Conservation (phyloP, 2,888 invertebrate genomes). For the Trichopria drosophilae region DNA sequence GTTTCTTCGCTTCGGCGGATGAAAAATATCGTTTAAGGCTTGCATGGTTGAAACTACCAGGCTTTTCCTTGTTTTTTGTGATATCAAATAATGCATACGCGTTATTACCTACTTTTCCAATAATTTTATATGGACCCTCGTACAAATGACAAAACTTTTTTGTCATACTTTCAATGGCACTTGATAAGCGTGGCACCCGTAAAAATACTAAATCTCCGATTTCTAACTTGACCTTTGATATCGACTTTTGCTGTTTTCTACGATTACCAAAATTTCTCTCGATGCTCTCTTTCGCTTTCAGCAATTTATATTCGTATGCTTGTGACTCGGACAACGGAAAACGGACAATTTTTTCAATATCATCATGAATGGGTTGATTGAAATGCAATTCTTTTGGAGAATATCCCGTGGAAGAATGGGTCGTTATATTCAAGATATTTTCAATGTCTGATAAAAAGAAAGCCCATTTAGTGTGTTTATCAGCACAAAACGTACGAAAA, state of each 20-base stretch:
- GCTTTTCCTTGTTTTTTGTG: too few species aligned
- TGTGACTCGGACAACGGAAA: neutral
- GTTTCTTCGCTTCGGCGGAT: too few species aligned
- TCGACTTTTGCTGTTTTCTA: neutral
- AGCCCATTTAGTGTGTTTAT: neutral
- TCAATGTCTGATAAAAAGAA: neutral
- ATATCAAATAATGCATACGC: too few species aligned
- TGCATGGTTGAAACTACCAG: too few species aligned
- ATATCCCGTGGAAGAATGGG: constrained; percentile 9
- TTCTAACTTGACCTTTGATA: neutral
- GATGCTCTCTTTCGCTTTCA: neutral
- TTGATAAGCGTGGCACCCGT: too few species aligned
- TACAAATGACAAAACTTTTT: too few species aligned
- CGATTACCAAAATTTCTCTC: constrained; percentile 2
- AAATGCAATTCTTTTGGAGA: constrained; percentile 7
- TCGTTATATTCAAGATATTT: neutral
- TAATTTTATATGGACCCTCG: too few species aligned
- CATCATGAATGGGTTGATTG: neutral
- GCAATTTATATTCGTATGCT: neutral
- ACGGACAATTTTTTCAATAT: neutral
- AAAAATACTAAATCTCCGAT: neutral
- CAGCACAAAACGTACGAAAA: too few species aligned
- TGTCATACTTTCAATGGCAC: too few species aligned
- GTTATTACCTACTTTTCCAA: too few species aligned
- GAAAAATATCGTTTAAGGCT: too few species aligned